phyloP scores from a whole-genome alignment of 2,113 vertebrate genomes.

The Nyctereutes procyonoides region DNA sequence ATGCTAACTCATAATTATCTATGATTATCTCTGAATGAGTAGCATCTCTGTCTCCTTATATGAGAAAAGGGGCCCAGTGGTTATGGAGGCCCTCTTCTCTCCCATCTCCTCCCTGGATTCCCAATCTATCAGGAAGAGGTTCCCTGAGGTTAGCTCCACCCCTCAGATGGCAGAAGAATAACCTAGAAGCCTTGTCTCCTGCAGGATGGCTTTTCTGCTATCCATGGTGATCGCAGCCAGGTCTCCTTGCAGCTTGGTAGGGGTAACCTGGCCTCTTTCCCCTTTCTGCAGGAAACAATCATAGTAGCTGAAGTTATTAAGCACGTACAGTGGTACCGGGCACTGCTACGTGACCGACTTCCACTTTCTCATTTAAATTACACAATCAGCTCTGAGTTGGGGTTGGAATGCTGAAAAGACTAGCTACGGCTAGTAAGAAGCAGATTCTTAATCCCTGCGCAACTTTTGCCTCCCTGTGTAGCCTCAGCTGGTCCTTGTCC shows the following conservation, averaged over 20 bases:
- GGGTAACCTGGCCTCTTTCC: neutral
- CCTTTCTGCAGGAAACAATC: neutral
- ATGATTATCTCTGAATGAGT: neutral
- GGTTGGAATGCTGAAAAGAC: neutral
- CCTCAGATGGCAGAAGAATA: neutral
- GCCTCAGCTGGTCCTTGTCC: neutral
- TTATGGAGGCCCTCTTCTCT: neutral
- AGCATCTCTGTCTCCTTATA: neutral
- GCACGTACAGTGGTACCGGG: neutral
- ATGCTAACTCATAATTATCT: neutral
- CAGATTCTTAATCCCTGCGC: neutral
- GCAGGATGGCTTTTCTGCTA: neutral
- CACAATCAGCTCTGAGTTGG: neutral
- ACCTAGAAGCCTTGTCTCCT: neutral
- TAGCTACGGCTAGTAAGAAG: neutral
- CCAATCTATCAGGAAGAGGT: neutral
- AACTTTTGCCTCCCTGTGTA: neutral
- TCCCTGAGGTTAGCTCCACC: neutral
- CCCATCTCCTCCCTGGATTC: neutral
- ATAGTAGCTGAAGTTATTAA: neutral
- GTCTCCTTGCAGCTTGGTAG: neutral
- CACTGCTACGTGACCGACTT: neutral
- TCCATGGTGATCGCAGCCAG: neutral
- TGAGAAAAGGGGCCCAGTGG: neutral
- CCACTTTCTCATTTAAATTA: neutral